phyloP scores from a whole-genome alignment of 2,797 vertebrate genomes.

The Channallabes apus region DNA sequence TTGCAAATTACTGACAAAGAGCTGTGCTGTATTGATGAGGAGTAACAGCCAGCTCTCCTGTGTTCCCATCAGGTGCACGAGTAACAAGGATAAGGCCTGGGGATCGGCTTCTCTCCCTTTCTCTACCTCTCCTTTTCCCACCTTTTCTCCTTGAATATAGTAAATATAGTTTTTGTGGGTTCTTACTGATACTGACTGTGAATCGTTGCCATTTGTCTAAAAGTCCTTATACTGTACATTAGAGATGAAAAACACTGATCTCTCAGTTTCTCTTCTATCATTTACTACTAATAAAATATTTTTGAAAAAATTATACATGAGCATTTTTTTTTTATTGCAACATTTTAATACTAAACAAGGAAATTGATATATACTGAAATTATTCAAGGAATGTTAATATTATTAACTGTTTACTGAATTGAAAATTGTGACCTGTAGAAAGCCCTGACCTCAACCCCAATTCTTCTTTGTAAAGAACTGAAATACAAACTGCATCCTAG shows the following conservation, averaged over 20 bases:
- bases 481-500: not conserved
- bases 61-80: constrained; percentile 89
- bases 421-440: not conserved
- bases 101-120: constrained; percentile 45
- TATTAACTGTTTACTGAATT: not conserved
- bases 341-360: not conserved
- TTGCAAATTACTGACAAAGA: constrained; percentile 99
- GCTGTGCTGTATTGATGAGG: constrained; percentile 90
- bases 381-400: not conserved
- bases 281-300: not conserved
- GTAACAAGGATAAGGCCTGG: constrained; percentile 74
- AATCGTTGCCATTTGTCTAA: constrained; percentile 9
- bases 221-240: not conserved
- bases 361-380: not conserved
- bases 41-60: constrained; percentile 80
- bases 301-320: not conserved
- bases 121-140: constrained; percentile 27
- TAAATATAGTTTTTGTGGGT: constrained; percentile 11
- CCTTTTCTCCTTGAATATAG: constrained; percentile 20
- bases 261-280: not conserved
- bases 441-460: not conserved
- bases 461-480: not conserved
- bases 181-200: constrained; percentile 21
- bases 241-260: not conserved
- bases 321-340: not conserved